phyloP scores from a whole-genome alignment of 2,797 vertebrate species.

The Rhabdophis nuchalis region DNA sequence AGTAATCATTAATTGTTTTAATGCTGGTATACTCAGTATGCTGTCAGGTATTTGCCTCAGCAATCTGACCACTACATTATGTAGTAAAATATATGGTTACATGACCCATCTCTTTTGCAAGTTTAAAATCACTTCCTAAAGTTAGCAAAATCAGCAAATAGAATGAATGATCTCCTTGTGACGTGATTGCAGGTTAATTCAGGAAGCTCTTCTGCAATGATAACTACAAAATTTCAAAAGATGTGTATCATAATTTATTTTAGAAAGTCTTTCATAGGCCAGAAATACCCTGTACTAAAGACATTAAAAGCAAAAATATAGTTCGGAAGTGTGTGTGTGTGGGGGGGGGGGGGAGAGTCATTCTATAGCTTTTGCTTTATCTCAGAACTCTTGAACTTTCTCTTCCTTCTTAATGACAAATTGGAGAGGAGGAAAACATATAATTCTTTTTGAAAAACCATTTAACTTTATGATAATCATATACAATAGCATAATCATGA shows the following conservation, averaged over 20 bases:
- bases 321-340: too few relatives aligned
- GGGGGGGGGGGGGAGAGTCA: too few relatives aligned
- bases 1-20: background rate
- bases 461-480: background rate
- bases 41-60: background rate
- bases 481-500: accelerated
- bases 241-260: background rate
- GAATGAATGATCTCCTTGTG: background rate
- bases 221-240: background rate
- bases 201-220: accelerated
- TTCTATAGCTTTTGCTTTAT: background rate
- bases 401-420: background rate
- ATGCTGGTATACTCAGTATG: background rate
- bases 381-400: background rate
- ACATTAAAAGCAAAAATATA: background rate
- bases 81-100: background rate
- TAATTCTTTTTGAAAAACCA: background rate
- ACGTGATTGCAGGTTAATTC: background rate
- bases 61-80: background rate
- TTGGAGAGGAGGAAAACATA: background rate
- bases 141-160: background rate
- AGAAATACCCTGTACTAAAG: background rate
- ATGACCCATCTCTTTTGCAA: background rate
- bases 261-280: accelerated
- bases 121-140: background rate